A percentile compares a stretch with the other conserved stretches of the same genome.
Evolutionary conservation across 1,140 invertebrate species (phyloP).

Genomic region (Probaryconus sp.): DNA sequence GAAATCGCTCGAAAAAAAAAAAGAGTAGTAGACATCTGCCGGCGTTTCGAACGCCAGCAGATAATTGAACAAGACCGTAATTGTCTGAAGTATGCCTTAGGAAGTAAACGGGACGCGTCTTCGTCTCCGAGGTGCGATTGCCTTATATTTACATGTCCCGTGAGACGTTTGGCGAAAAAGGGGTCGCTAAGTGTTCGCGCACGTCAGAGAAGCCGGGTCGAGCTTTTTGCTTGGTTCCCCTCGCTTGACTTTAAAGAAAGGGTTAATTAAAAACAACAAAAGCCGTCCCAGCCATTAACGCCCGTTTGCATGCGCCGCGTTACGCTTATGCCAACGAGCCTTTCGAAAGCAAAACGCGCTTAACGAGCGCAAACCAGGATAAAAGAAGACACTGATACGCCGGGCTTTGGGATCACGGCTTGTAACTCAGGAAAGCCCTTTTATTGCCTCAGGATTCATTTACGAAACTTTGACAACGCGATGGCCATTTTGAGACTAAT

Average conservation of each 20-base stretch:
- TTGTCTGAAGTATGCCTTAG: slow-evolving; percentile 67
- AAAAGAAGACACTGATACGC: slow-evolving; percentile 45
- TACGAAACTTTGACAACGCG: slow-evolving; percentile 26
- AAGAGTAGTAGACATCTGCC: slow-evolving; percentile 11
- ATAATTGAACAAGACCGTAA: slow-evolving; percentile 78
- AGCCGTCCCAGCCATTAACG: slow-evolving; percentile 77
- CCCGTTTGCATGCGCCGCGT: slow-evolving; percentile 77
- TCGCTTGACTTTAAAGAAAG: slow-evolving; percentile 77
- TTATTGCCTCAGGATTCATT: slow-evolving; percentile 23
- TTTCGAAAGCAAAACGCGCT: slow-evolving; percentile 57
- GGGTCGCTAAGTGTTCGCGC: slow-evolving; percentile 49
- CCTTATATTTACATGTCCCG: slow-evolving; percentile 77
- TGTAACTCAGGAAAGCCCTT: slow-evolving; percentile 27
- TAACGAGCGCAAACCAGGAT: slow-evolving; percentile 64
- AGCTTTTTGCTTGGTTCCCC: slow-evolving; percentile 67
- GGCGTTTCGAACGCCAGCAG: slow-evolving; percentile 55
- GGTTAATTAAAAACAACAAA: slow-evolving; percentile 80
- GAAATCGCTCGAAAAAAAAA: slow-evolving; percentile 13
- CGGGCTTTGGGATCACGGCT: slow-evolving; percentile 1
- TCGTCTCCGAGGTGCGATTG: slow-evolving; percentile 77
- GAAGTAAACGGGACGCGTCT: slow-evolving; percentile 51
- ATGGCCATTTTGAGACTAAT: slow-evolving; percentile 43
- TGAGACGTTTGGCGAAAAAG: slow-evolving; percentile 63
- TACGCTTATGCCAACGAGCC: slow-evolving; percentile 70
- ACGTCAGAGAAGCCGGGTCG: slow-evolving; percentile 24